Evolutionary conservation across 2,113 vertebrate species (phyloP).

Genomic region (Bos indicus): DNA sequence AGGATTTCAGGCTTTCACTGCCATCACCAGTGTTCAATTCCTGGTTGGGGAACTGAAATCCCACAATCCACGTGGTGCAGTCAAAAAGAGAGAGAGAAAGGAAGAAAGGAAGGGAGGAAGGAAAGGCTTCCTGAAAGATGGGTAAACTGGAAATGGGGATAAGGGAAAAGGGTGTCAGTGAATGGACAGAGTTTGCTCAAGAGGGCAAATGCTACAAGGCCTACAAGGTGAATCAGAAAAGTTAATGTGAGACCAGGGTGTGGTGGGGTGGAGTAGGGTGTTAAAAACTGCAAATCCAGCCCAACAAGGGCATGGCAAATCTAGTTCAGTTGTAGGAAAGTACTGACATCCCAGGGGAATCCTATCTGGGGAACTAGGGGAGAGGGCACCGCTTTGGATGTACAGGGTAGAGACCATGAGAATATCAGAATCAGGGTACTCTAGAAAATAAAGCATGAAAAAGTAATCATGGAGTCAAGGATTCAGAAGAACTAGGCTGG

Average conservation of each 20-base stretch:
- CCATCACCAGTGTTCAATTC: not conserved
- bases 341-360: not conserved
- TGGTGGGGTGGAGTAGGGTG: not conserved
- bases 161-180: not conserved
- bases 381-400: not conserved
- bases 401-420: not conserved
- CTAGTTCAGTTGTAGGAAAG: slow-evolving; percentile 1
- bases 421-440: not conserved
- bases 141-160: not conserved
- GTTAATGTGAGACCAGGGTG: not conserved
- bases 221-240: not conserved
- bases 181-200: not conserved
- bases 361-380: not conserved
- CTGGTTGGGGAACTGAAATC: not conserved
- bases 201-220: not conserved
- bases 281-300: not conserved
- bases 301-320: not conserved
- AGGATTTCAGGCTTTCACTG: not conserved
- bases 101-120: not conserved
- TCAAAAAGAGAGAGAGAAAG: not conserved
- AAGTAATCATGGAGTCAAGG: not conserved
- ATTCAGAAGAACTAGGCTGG: not conserved
- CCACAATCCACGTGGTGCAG: not conserved
- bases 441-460: not conserved
- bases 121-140: not conserved